phyloP scores from a whole-genome alignment of 2,113 vertebrate genomes.

The Uria aalge region DNA sequence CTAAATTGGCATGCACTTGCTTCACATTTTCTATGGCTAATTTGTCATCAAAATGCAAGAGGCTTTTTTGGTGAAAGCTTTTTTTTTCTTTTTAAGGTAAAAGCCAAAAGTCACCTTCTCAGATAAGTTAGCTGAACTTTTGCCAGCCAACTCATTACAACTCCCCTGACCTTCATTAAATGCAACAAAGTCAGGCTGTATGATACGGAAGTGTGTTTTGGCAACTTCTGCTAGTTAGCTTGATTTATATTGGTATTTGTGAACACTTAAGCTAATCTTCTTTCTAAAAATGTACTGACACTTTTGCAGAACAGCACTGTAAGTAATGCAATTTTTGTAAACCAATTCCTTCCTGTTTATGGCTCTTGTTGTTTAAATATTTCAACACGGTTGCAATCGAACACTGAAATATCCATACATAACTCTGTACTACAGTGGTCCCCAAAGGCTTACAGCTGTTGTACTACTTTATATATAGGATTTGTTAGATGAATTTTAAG shows the following conservation, averaged over 20 bases:
- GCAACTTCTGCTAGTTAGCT: neutral
- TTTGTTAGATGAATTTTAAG: neutral
- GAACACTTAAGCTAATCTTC: neutral
- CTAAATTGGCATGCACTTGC: neutral
- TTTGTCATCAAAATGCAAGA: neutral
- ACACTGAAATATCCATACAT: neutral
- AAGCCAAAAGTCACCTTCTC: neutral
- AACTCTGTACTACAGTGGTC: neutral
- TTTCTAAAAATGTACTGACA: neutral
- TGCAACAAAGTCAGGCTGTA: neutral
- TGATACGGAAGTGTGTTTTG: neutral
- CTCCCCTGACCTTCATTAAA: neutral
- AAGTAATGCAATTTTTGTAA: neutral
- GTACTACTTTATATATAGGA: neutral
- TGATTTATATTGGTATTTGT: slow-evolving; percentile 27
- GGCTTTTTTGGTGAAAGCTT: neutral
- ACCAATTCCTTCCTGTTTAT: neutral
- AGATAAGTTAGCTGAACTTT: neutral
- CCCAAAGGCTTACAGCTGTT: neutral
- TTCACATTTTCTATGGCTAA: neutral
- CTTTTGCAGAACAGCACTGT: neutral
- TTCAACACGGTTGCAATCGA: neutral
- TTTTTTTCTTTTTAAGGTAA: neutral
- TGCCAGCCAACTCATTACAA: neutral
- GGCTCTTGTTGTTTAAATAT: slow-evolving; percentile 1